These are phyloP conservation scores for Sylvicola cinctus DNA, from an alignment of 2,888 invertebrate species.

Conservation along the genomic window DNA sequence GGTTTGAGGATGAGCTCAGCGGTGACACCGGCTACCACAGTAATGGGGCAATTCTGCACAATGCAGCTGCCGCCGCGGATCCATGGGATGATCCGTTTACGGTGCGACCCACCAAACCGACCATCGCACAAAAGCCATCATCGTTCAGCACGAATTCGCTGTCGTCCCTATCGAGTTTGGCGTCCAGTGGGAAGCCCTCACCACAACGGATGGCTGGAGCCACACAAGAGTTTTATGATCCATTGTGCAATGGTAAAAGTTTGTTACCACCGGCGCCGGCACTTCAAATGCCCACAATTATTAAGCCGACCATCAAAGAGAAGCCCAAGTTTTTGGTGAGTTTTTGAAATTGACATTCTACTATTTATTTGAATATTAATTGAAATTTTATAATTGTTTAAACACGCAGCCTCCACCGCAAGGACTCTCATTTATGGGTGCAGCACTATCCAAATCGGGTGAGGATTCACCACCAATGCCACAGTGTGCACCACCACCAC, in stretches of 20 bases:
- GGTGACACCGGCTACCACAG: too few species aligned
- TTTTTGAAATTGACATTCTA: too few species aligned
- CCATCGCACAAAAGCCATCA: conserved; percentile 12
- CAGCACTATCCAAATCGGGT: too few species aligned
- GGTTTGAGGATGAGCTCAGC: conserved; percentile 70
- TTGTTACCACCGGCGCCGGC: conserved; percentile 24
- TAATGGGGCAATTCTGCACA: conserved; percentile 25
- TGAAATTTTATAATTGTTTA: too few species aligned
- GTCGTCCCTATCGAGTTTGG: too few species aligned
- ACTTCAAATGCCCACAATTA: conserved; percentile 50
- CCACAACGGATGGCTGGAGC: too few species aligned
- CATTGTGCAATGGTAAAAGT: conserved; percentile 29
- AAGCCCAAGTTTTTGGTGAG: neutral
- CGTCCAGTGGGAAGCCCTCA: conserved; percentile 17
- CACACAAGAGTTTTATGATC: conserved; percentile 45
- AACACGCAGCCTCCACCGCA: too few species aligned
- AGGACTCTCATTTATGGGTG: too few species aligned
- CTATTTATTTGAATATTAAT: too few species aligned
- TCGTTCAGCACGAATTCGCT: too few species aligned
- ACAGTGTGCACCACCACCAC: conserved; percentile 53
- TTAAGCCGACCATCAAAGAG: conserved; percentile 34
- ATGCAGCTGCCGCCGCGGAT: neutral
- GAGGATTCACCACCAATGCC: conserved; percentile 56
- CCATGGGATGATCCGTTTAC: conserved; percentile 30
- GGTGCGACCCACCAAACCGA: conserved; percentile 6